A percentile compares a stretch with the other conserved stretches of the same genome.
These are phyloP conservation scores for Serripes groenlandicus DNA, from an alignment of 2,888 invertebrate species.

Conservation along the genomic window DNA sequence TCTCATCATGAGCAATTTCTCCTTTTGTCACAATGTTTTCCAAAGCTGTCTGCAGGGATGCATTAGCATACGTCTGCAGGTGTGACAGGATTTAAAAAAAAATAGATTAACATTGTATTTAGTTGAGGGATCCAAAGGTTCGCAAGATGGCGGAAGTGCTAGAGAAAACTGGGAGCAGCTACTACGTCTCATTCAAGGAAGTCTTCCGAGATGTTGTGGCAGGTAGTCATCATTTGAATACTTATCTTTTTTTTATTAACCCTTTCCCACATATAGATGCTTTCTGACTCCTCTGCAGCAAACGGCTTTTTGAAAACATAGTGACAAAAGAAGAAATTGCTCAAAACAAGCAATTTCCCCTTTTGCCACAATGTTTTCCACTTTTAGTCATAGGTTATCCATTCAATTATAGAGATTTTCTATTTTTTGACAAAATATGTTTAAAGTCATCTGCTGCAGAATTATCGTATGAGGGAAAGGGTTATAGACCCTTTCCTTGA, in stretches of 20 bases:
- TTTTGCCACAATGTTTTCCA: too few relatives aligned
- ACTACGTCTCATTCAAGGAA: slow-evolving; percentile 95
- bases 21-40: background rate
- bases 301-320: too few relatives aligned
- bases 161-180: slow-evolving; percentile 96
- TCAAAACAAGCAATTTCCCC: background rate
- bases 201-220: slow-evolving; percentile 95
- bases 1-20: background rate
- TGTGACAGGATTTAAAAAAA: background rate
- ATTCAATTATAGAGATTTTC: too few relatives aligned
- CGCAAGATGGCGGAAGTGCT: slow-evolving; percentile 96
- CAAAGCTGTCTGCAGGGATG: background rate
- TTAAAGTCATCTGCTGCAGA: too few relatives aligned
- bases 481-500: too few relatives aligned
- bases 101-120: too few relatives aligned
- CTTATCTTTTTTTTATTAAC: too few relatives aligned
- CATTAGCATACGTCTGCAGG: background rate
- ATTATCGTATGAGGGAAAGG: too few relatives aligned
- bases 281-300: too few relatives aligned
- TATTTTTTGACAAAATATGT: too few relatives aligned
- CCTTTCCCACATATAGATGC: too few relatives aligned
- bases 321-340: background rate
- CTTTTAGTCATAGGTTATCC: too few relatives aligned
- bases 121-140: slow-evolving; percentile 88
- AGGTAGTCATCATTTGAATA: slow-evolving; percentile 89